Conservation (phyloP, 2,888 invertebrate species). For the Tipula lateralis region DNA sequence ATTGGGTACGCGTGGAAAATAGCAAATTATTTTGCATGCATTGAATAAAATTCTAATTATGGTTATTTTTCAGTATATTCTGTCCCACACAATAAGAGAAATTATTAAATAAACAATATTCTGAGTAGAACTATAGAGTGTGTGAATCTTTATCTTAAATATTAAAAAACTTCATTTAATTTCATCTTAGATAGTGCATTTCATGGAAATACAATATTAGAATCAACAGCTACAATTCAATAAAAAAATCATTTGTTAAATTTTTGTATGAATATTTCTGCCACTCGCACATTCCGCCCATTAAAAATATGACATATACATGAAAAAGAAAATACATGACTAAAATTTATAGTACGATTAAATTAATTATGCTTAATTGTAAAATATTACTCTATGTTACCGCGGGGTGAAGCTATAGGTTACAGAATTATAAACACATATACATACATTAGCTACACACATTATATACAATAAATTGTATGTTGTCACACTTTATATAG, state of each 20-base stretch:
- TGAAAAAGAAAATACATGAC: neutral
- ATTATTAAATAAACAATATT: no score
- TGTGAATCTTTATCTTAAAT: no score
- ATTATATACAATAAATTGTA: neutral
- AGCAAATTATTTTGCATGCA: no score
- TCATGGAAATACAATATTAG: no score
- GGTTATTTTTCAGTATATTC: no score
- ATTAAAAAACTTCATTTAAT: no score
- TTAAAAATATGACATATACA: neutral
- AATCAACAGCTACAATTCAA: neutral
- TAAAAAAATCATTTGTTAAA: neutral
- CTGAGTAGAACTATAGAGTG: no score
- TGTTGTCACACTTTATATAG: neutral
- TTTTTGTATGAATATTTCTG: neutral
- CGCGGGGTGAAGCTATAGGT: neutral
- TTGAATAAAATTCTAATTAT: no score
- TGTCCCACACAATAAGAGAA: no score
- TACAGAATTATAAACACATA: neutral
- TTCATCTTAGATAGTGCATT: no score
- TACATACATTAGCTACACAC: neutral
- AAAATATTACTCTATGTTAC: neutral
- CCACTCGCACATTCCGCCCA: neutral
- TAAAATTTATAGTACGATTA: neutral
- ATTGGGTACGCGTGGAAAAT: no score
- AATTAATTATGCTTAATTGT: conserved; percentile 19